Conservation (phyloP, 2,888 invertebrate species). For the Hydraecia micacea region DNA sequence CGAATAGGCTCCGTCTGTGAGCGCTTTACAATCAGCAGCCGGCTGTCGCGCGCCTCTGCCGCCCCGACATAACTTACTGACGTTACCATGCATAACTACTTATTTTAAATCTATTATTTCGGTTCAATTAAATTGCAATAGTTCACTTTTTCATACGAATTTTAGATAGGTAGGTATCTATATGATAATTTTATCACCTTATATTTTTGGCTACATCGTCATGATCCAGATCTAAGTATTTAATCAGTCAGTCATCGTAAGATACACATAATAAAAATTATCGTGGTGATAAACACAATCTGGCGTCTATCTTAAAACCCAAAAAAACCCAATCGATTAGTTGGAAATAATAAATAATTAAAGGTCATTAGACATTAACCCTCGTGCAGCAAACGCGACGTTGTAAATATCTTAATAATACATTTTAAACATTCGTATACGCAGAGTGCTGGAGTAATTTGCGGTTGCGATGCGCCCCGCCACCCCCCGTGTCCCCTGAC, state of each 20-base stretch:
- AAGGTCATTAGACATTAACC: constrained; percentile 79
- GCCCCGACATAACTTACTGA: constrained; percentile 84
- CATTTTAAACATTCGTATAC: constrained; percentile 87
- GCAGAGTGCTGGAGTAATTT: constrained; percentile 87
- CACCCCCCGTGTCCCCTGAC: constrained; percentile 81
- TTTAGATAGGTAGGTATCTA: background rate
- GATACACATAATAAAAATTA: background rate
- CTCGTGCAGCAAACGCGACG: constrained; percentile 69
- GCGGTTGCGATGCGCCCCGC: constrained; percentile 82
- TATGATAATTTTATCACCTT: background rate
- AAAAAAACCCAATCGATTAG: constrained; percentile 32
- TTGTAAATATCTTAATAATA: constrained; percentile 84
- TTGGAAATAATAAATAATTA: constrained; percentile 72
- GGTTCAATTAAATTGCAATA: constrained; percentile 54
- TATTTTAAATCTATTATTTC: constrained; percentile 72
- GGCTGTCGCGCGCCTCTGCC: constrained; percentile 81
- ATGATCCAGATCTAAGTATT: background rate
- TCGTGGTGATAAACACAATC: background rate
- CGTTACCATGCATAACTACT: constrained; percentile 83
- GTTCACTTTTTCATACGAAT: background rate
- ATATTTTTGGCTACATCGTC: background rate
- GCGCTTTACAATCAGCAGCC: constrained; percentile 90
- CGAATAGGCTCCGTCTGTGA: constrained; percentile 90
- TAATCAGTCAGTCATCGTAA: background rate
- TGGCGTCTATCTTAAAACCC: background rate